phyloP scores from a whole-genome alignment of 2,888 invertebrate genomes.

The Metacarcinus magister region DNA sequence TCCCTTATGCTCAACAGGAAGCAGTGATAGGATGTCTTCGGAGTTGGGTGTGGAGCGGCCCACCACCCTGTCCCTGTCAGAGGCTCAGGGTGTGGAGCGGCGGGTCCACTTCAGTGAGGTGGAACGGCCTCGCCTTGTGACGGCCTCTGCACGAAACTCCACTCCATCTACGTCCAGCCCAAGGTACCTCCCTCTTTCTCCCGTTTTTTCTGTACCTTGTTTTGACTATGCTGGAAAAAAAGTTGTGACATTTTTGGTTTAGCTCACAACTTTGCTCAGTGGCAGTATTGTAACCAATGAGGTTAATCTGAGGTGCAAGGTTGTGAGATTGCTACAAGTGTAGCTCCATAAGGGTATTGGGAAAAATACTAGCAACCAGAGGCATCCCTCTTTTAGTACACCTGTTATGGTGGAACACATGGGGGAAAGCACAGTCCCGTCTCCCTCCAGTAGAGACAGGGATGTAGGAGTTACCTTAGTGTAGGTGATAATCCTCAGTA shows the following conservation, averaged over 20 bases:
- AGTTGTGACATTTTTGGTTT: neutral
- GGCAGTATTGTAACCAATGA: neutral
- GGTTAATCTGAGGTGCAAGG: too few relatives aligned
- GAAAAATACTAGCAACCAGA: too few relatives aligned
- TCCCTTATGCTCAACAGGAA: neutral
- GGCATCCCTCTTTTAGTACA: too few relatives aligned
- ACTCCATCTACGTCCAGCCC: constrained; percentile 65
- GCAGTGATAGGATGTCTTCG: constrained; percentile 71
- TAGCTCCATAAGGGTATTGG: too few relatives aligned
- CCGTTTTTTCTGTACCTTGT: neutral
- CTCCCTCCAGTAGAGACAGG: neutral
- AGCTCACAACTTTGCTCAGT: too few relatives aligned
- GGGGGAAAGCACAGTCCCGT: too few relatives aligned
- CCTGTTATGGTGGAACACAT: too few relatives aligned
- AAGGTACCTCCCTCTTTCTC: constrained; percentile 29
- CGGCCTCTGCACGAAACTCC: neutral
- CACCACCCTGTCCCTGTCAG: constrained; percentile 69
- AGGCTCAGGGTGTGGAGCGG: constrained; percentile 65
- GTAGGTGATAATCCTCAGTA: constrained; percentile 69
- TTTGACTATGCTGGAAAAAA: neutral
- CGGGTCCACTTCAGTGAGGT: constrained; percentile 76
- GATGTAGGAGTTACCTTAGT: constrained; percentile 70
- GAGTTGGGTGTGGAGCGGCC: constrained; percentile 78
- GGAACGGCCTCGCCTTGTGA: constrained; percentile 27
- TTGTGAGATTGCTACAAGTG: too few relatives aligned